A percentile compares a stretch with the other conserved stretches of the same genome.
Conservation (phyloP, 2,113 vertebrate species). For the Pseudopodoces humilis region DNA sequence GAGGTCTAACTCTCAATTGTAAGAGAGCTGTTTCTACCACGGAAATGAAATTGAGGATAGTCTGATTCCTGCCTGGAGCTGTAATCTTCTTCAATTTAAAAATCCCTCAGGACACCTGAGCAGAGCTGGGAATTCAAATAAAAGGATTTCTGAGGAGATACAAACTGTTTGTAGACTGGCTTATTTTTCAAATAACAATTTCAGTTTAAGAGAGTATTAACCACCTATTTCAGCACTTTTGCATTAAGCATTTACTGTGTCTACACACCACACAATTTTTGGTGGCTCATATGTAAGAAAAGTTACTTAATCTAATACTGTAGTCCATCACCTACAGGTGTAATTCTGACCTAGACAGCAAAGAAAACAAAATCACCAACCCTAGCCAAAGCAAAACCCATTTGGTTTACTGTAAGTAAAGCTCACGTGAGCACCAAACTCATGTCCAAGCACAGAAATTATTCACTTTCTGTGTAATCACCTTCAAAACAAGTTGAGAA, state of each 20-base stretch:
- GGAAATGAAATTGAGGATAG: neutral
- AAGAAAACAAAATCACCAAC: neutral
- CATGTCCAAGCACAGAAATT: neutral
- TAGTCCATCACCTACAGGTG: neutral
- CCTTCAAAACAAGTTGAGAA: neutral
- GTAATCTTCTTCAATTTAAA: neutral
- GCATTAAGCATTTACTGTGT: neutral
- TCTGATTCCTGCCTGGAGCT: neutral
- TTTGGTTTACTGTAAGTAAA: neutral
- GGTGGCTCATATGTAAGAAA: neutral
- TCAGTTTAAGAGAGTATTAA: neutral
- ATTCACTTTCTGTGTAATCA: neutral
- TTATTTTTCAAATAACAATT: neutral
- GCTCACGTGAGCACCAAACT: neutral
- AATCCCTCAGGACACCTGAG: neutral
- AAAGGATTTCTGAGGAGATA: neutral
- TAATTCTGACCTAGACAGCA: neutral
- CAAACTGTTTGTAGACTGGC: neutral
- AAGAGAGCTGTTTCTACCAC: neutral
- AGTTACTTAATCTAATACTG: neutral
- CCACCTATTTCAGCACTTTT: neutral
- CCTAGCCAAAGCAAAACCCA: neutral
- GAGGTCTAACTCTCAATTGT: neutral
- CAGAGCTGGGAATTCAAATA: neutral
- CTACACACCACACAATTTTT: neutral